These are phyloP conservation scores for Enteromius thamalakanensis DNA, from an alignment of 2,797 vertebrate species.

Conservation along the genomic window DNA sequence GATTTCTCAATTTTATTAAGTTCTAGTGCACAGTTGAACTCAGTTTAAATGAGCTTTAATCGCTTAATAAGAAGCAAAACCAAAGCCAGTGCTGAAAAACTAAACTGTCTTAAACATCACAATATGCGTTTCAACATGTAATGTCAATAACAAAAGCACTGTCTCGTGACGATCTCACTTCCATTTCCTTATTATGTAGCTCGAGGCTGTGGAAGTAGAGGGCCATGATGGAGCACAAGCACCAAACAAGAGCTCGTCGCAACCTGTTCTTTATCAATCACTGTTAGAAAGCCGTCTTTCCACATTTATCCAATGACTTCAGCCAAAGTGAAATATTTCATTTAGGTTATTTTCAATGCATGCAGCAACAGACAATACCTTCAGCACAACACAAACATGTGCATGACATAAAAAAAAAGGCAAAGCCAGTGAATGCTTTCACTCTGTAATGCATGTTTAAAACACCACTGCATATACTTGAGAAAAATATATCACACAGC, in stretches of 20 bases:
- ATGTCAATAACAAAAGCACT: constrained; percentile 72
- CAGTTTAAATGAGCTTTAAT: neutral
- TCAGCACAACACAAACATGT: neutral
- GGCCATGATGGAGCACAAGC: constrained; percentile 57
- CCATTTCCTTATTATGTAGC: constrained; percentile 83
- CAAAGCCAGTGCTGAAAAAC: constrained; percentile 9
- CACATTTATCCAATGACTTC: neutral
- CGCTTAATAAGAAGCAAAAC: neutral
- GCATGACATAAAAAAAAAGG: neutral
- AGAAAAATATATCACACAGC: neutral
- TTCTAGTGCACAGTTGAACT: neutral
- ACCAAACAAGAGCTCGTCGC: constrained; percentile 22
- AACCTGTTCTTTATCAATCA: constrained; percentile 32
- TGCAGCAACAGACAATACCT: neutral
- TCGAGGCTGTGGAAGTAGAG: constrained; percentile 69
- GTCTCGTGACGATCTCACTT: constrained; percentile 78
- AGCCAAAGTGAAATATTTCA: neutral
- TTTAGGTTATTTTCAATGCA: neutral
- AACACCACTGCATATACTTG: neutral
- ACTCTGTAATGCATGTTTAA: neutral
- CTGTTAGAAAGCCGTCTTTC: neutral
- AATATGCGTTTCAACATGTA: constrained; percentile 70
- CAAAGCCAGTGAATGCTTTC: neutral
- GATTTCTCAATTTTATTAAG: neutral
- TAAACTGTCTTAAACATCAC: neutral